phyloP scores from a whole-genome alignment of 2,113 vertebrate species.

The Polyodon spathula region DNA sequence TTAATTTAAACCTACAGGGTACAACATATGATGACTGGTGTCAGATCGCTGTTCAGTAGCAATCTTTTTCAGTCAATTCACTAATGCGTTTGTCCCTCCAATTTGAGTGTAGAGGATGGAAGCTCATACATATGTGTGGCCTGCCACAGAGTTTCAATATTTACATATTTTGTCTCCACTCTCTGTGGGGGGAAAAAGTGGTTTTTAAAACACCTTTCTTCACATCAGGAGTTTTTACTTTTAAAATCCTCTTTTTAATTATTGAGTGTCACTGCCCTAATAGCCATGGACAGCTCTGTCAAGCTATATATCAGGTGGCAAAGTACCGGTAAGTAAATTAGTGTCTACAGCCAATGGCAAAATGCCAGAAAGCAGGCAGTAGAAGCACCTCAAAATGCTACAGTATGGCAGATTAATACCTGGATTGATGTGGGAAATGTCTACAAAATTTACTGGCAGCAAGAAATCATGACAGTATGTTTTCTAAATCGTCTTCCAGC shows the following conservation, averaged over 20 bases:
- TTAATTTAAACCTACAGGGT: too few species aligned
- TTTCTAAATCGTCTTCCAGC: not conserved
- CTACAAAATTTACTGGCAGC: not conserved
- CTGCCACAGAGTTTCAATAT: too few species aligned
- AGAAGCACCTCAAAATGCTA: constrained; percentile 12
- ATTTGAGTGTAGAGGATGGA: too few species aligned
- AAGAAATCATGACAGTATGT: not conserved
- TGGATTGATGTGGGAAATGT: not conserved
- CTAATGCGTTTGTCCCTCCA: too few species aligned
- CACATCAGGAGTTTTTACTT: not conserved
- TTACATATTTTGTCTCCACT: not conserved
- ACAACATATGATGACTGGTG: too few species aligned
- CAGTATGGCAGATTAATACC: constrained; percentile 5
- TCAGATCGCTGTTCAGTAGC: too few species aligned
- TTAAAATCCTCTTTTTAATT: not conserved
- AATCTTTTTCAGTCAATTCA: too few species aligned
- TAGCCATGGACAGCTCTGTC: not conserved
- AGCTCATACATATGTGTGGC: too few species aligned
- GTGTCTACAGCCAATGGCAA: constrained; percentile 11
- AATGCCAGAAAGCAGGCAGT: not conserved
- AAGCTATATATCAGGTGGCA: constrained; percentile 19
- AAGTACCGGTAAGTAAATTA: not conserved
- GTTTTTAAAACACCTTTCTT: not conserved
- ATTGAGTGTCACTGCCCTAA: not conserved
- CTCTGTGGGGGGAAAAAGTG: not conserved